Evolutionary conservation across 2,113 vertebrate species (phyloP), one percentile per base, ranked within the genome.

Genomic region (Silurus meridionalis): DNA sequence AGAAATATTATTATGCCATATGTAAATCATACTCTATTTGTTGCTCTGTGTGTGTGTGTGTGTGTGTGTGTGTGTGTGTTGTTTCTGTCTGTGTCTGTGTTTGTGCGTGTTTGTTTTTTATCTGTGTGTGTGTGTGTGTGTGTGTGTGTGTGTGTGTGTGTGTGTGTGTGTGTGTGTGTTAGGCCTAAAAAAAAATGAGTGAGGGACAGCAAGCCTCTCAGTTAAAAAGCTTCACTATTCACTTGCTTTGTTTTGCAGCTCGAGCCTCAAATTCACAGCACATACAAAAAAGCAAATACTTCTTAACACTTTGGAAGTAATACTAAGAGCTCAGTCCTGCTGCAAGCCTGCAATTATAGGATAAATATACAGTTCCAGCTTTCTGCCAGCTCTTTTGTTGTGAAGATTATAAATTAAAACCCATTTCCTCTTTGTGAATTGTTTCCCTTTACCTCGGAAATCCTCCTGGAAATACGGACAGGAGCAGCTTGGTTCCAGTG

Each of bases 291-390:
- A 15, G 4, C 46, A 53, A 55, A 52, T 55, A 64, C 46, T 69
- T 25, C 74, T 67, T 48, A 67, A 66, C 74, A 4, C 71, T 50
- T 55, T 60, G 13, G 48, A 50, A 23, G 28, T 19, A 8, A n/a
- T 15, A 55, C 52, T 74, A 9, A 72, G 28, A 21, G 50, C 80
- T 64, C 86, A 48, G 78, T 81, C 25, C 67, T 77, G 1, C 48
- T 53, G 46, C 82, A 91, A 90, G 80, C 75, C 78, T 14, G 84
- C 81, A 93, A 92, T 93, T 93, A 93, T 85, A 11, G 80, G 55
- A 86, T 84, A 88, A 91, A 82, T 84, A 53, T 89, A 89, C 63
- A n/a, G 80, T 90, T 89, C 88, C 84, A 91, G 75, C 63, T 82
- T 90, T 55, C 82, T 83, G 80, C 67, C 6, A 7, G 79, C 19